Conservation (phyloP, 2,888 invertebrate species). For the Lymantria monacha region DNA sequence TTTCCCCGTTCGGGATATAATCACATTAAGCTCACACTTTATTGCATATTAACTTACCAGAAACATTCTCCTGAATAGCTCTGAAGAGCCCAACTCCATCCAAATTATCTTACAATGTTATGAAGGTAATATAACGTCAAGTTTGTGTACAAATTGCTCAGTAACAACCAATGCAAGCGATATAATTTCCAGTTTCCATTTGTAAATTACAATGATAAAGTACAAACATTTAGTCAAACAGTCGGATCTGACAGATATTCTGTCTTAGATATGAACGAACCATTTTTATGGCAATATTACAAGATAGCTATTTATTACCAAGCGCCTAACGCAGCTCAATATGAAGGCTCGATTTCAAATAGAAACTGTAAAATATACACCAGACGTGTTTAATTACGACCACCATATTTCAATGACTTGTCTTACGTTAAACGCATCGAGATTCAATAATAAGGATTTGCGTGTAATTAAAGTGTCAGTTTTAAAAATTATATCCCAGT, state of each 20-base stretch:
- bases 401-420: constrained; percentile 31
- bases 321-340: constrained; percentile 26
- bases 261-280: constrained; percentile 10
- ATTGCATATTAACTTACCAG: too few species aligned
- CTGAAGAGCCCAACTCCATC: too few species aligned
- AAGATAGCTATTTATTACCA: constrained; percentile 18
- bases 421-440: constrained; percentile 35
- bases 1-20: too few species aligned
- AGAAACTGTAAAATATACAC: constrained; percentile 28
- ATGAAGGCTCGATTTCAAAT: constrained; percentile 29
- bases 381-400: constrained; percentile 33
- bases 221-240: constrained; percentile 18
- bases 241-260: constrained; percentile 17
- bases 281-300: constrained; percentile 28
- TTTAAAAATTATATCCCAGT: constrained; percentile 27
- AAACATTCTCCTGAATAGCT: too few species aligned
- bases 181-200: constrained; percentile 6
- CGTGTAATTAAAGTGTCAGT: constrained; percentile 39
- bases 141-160: too few species aligned
- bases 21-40: too few species aligned
- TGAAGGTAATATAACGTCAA: too few species aligned
- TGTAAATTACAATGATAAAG: constrained; percentile 18
- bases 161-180: neutral
- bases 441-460: constrained; percentile 42
- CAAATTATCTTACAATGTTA: too few species aligned